Conservation (phyloP, 1,140 invertebrate genomes). For the Augochlora pura region DNA sequence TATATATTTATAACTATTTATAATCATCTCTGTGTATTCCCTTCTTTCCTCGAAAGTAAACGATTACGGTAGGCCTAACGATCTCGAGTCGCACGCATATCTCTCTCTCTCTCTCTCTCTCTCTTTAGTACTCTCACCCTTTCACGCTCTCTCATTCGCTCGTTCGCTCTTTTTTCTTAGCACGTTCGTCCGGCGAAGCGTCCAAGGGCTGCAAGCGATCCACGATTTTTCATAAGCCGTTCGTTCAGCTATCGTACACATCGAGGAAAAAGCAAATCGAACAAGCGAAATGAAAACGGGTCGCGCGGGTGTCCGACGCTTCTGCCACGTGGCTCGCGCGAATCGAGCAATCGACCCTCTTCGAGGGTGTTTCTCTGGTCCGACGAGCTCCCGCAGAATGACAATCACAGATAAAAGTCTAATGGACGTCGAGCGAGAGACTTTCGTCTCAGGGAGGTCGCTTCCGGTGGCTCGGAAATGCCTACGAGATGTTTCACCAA, state of each 20-base stretch:
- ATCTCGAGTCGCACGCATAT: constrained; percentile 52
- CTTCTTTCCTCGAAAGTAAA: constrained; percentile 29
- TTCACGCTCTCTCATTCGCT: constrained; percentile 31
- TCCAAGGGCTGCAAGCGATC: constrained; percentile 33
- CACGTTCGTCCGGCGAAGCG: constrained; percentile 58
- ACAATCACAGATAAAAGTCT: no score
- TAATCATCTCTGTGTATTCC: constrained; percentile 42
- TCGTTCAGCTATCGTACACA: background rate
- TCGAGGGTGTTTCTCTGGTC: no score
- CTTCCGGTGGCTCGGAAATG: no score
- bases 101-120: constrained; percentile 14
- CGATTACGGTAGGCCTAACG: constrained; percentile 60
- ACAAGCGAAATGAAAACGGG: constrained; percentile 58
- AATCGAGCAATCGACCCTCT: no score
- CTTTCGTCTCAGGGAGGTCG: no score
- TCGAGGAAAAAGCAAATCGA: constrained; percentile 42
- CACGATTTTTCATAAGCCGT: background rate
- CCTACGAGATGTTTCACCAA: no score
- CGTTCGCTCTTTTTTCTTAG: constrained; percentile 21
- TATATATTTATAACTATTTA: constrained; percentile 52
- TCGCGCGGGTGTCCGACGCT: constrained; percentile 12
- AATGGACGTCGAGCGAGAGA: no score
- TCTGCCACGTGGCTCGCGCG: no score
- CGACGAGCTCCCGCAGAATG: no score
- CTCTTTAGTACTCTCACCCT: constrained; percentile 15